Evolutionary conservation across 2,113 vertebrate genomes (phyloP), one percentile per base, ranked within the genome.

Genomic region (Laticauda laticaudata): DNA sequence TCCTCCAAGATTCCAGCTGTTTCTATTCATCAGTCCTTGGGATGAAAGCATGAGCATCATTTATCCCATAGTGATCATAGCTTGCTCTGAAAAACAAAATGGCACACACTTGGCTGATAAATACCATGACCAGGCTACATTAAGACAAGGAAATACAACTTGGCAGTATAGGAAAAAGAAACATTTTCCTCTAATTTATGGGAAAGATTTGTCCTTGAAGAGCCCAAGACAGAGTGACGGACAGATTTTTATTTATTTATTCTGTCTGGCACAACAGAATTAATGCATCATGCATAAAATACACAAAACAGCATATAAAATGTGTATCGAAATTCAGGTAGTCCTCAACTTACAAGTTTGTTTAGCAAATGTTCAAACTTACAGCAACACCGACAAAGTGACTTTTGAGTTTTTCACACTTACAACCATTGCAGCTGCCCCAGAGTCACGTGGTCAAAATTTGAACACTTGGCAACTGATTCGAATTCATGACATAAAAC

Each of bases 11-110:
- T 94, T 94, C 93, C 94, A 93, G 94, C 8, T 94, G 92, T 29
- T 94, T 92, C 88, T 94, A 94, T 94, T 92, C 96, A 94, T 95
- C 94, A 94, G 92, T 64, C 90, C 90, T 5, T 89, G 43, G 86
- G 89, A 94, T 26, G 94, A 93, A 64, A 20, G 90, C 93, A 75
- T 24, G 61, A 94, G 85, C 29, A 8, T 95, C 93, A 95, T 4
- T 11, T 24, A 29, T 56, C 87, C 15, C 64, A 85, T 23, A 54
- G n/a, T 69, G 91, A 14, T 88, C 91, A 88, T 34, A 2, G 45
- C 15, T 51, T 34, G 45, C 23, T 59, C 39, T 85, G 88, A 86
- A 90, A 94, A 90, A 92, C 5, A 94, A 90, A 93, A 61, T 88
- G 93, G 90, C 89, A 92, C 59, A 92, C 20, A 26, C 90, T 94